Base-by-base conservation (phyloP, 2,113 vertebrate genomes). In the Daphoenositta chrysoptera region DNA sequence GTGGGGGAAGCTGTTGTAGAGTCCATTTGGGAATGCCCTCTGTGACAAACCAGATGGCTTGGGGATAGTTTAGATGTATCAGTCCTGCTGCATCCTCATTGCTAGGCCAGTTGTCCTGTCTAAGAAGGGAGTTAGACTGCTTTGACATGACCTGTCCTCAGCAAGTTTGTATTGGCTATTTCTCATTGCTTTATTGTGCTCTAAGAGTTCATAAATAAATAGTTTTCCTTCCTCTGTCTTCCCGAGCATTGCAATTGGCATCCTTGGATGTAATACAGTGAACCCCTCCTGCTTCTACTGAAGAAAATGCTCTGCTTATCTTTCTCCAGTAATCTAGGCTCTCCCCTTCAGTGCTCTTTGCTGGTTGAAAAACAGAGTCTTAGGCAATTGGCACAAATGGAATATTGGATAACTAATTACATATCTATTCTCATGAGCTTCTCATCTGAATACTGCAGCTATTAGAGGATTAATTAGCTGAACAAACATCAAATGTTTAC, bases 391-490 rank as follows among this genome's bases (percentile, higher is more conserved):
- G 61, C 88, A 69, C 44, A 85, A 91, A 61, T 26, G 24, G 35
- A 81, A 31, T 82, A 54, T 20, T 85, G 40, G 53, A 83, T 94
- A 87, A 91, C 57, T 79, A 93, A 90, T 95, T 91, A 33, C 15
- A 7, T 68, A 30, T 76, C 37, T 79, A 15, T 83, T 90, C 61
- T 91, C n/a, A 18, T 35, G 78, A 83, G 66, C n/a, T 76, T 83
- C 37, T 85, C 71, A 40, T 94, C 77, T 84, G 68, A 94, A 72
- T 79, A 45, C 15, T 57, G 45, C 42, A 93, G 75, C 75, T 88
- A 83, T 88, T 93, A 94, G 71, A 76, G 48, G 77, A 82, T 85
- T 96, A 91, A 91, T 87, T 95, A 85, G 37, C 81, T 72, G 66
- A 96, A 68, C 27, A 87, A 84, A 79, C 57, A 87, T 57, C 16